Evolutionary conservation across 2,888 invertebrate genomes (phyloP).

Genomic region (Apomyelois bistriatella): DNA sequence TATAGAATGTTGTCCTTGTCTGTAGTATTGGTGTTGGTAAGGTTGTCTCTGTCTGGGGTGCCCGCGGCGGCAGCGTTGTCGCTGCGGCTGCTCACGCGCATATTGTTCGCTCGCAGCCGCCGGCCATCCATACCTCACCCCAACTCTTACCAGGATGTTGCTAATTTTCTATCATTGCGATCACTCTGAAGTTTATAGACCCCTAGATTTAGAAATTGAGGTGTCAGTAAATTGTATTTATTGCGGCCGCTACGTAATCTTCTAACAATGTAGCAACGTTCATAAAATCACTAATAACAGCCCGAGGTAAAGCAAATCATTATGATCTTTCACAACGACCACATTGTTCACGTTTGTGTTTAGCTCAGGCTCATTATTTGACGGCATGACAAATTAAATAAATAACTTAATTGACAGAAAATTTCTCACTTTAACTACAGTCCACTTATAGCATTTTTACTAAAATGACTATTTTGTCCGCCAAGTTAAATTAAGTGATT

Average conservation of each 20-base stretch:
- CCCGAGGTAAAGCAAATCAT: conserved; percentile 34
- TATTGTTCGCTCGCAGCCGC: conserved; percentile 62
- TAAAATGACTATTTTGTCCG: background rate
- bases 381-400: conserved; percentile 13
- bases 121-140: conserved; percentile 71
- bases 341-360: conserved; percentile 15
- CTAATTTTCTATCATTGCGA: conserved; percentile 78
- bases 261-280: conserved; percentile 29
- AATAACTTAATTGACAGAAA: conserved; percentile 12
- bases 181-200: conserved; percentile 70
- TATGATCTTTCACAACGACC: conserved; percentile 18
- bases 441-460: background rate
- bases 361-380: conserved; percentile 4
- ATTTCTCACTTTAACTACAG: background rate
- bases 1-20: conserved; percentile 46
- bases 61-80: conserved; percentile 50
- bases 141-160: conserved; percentile 71
- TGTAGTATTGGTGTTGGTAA: conserved; percentile 28
- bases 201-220: conserved; percentile 69
- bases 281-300: conserved; percentile 54
- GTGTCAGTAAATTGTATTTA: conserved; percentile 73
- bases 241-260: conserved; percentile 46
- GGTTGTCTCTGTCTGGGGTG: conserved; percentile 42
- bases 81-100: conserved; percentile 51
- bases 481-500: background rate